Conservation (phyloP, 2,113 vertebrate species). For the Rhinolophus ferrumequinum region DNA sequence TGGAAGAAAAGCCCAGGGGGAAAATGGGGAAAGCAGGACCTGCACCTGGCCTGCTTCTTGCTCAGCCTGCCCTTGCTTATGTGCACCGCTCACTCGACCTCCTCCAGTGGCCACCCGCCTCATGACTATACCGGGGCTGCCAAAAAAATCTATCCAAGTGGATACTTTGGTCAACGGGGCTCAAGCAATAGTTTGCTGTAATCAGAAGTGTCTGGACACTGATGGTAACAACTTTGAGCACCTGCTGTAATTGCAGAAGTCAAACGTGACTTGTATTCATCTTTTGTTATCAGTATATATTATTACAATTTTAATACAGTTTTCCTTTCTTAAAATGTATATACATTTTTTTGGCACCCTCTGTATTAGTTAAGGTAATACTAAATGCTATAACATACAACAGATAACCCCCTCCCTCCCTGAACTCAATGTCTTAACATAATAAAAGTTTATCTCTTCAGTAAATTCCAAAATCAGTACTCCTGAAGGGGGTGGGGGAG, state of each 20-base stretch:
- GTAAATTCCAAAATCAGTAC: not conserved
- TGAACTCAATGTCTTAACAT: not conserved
- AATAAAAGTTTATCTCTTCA: not conserved
- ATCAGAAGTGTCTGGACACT: too few species aligned
- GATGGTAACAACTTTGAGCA: too few species aligned
- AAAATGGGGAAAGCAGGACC: not conserved
- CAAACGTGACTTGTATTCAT: too few species aligned
- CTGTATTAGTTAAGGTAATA: not conserved
- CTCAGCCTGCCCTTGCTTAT: accelerated
- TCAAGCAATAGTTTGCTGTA: too few species aligned
- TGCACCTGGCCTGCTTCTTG: not conserved
- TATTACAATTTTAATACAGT: too few species aligned
- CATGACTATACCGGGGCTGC: not conserved
- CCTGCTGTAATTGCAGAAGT: too few species aligned
- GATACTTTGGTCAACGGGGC: too few species aligned
- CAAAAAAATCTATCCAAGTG: too few species aligned
- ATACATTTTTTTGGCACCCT: too few species aligned
- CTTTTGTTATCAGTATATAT: too few species aligned
- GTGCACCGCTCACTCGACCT: accelerated
- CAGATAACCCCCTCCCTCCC: not conserved
- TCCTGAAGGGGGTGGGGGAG: not conserved
- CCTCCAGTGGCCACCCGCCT: not conserved
- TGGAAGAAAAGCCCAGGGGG: not conserved
- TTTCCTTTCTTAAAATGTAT: too few species aligned
- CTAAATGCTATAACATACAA: not conserved